phyloP scores from a whole-genome alignment of 2,113 vertebrate genomes.

The Crotalus horridus region DNA sequence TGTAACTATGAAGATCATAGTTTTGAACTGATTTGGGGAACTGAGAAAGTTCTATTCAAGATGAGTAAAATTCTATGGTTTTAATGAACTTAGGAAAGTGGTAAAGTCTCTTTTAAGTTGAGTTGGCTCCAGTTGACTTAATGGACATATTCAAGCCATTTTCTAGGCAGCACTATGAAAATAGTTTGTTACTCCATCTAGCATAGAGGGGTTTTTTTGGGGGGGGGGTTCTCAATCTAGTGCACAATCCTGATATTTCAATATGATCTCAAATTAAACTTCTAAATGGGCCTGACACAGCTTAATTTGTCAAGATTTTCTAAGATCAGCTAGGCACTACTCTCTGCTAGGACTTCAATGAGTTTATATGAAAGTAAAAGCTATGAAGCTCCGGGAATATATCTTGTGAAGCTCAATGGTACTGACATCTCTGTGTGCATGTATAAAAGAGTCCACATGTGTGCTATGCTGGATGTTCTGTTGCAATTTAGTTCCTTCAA shows the following conservation, averaged over 20 bases:
- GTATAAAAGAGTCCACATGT: background rate
- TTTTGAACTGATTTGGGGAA: background rate
- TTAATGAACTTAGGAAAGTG: background rate
- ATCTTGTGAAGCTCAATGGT: background rate
- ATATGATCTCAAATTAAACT: background rate
- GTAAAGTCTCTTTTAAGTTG: background rate
- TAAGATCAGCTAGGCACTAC: background rate
- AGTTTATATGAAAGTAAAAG: background rate
- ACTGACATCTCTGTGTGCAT: background rate
- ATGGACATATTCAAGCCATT: background rate
- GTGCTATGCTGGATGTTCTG: background rate
- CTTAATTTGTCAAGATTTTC: background rate
- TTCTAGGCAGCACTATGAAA: background rate
- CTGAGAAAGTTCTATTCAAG: background rate
- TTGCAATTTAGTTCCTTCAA: background rate
- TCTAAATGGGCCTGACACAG: background rate
- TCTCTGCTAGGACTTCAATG: background rate
- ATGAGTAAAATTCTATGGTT: background rate
- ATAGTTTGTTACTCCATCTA: background rate
- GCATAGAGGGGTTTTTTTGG: background rate
- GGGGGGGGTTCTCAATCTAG: background rate
- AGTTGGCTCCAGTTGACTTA: background rate
- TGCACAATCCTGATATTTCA: background rate
- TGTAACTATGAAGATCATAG: background rate
- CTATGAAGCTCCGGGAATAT: background rate